Conservation (phyloP, 2,888 invertebrate species). For the Ornithoptera alexandrae region DNA sequence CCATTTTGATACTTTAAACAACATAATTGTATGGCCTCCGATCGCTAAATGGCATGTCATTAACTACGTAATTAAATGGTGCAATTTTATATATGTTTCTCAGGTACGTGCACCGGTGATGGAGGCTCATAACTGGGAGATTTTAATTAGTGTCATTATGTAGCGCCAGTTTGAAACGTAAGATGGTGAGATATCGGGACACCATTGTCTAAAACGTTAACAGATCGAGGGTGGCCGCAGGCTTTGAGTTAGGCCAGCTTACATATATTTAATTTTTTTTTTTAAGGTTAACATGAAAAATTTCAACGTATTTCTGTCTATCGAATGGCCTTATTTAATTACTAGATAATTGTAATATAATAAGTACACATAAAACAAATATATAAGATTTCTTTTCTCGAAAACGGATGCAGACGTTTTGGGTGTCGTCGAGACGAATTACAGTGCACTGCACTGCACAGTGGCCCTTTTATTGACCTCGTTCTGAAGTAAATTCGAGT, state of each 20-base stretch:
- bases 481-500: background rate
- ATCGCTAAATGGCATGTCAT: slow-evolving; percentile 9
- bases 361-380: background rate
- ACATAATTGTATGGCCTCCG: slow-evolving; percentile 3
- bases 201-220: no score
- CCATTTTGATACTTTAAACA: slow-evolving; percentile 6
- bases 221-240: no score
- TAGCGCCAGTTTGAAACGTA: no score
- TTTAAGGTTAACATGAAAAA: no score
- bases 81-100: background rate
- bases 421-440: background rate
- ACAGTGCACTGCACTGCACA: background rate
- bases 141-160: no score
- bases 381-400: background rate
- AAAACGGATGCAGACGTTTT: background rate
- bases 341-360: background rate
- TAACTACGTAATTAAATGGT: slow-evolving; percentile 6
- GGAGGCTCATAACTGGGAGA: no score
- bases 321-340: background rate
- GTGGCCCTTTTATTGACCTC: background rate
- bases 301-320: background rate
- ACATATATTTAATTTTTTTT: no score
- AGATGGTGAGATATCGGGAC: no score
- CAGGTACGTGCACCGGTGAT: no score
- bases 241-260: no score